A percentile compares a stretch with the other conserved stretches of the same genome.
Evolutionary conservation across 2,888 invertebrate species (phyloP).

Genomic region (Adelphocoris suturalis): DNA sequence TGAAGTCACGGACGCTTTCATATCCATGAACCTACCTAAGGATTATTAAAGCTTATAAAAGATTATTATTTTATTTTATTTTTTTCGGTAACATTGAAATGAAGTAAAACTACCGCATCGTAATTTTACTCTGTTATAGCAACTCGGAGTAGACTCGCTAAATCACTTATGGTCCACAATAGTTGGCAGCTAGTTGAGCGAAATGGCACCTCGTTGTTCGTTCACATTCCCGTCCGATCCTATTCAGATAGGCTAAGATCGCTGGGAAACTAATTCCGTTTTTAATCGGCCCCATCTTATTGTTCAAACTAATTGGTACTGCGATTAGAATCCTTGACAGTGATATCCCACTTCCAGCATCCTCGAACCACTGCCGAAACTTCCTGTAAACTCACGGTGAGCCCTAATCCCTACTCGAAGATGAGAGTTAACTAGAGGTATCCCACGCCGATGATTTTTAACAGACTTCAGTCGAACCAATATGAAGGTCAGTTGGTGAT

Average conservation of each 20-base stretch:
- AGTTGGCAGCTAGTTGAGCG: background rate
- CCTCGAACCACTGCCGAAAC: background rate
- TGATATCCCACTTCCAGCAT: slow-evolving; percentile 49
- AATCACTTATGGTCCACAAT: background rate
- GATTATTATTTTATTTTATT: too few relatives aligned
- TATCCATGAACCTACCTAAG: too few relatives aligned
- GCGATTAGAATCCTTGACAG: slow-evolving; percentile 28
- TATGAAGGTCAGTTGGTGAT: too few relatives aligned
- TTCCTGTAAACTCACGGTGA: slow-evolving; percentile 5
- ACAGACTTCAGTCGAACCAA: too few relatives aligned
- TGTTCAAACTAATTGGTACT: slow-evolving; percentile 18
- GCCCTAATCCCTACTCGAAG: background rate
- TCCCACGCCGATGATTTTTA: too few relatives aligned
- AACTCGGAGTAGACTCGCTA: too few relatives aligned
- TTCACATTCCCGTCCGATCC: background rate
- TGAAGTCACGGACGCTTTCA: too few relatives aligned
- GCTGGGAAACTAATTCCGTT: slow-evolving; percentile 30
- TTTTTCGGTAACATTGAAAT: too few relatives aligned
- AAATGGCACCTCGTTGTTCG: background rate
- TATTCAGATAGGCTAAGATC: background rate
- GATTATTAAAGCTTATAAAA: too few relatives aligned
- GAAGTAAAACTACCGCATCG: too few relatives aligned
- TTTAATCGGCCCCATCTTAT: slow-evolving; percentile 47
- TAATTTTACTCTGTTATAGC: too few relatives aligned
- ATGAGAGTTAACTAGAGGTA: too few relatives aligned